These are phyloP conservation scores for Pipistrellus nathusii DNA, from an alignment of 2,797 vertebrate genomes.

Conservation along the genomic window DNA sequence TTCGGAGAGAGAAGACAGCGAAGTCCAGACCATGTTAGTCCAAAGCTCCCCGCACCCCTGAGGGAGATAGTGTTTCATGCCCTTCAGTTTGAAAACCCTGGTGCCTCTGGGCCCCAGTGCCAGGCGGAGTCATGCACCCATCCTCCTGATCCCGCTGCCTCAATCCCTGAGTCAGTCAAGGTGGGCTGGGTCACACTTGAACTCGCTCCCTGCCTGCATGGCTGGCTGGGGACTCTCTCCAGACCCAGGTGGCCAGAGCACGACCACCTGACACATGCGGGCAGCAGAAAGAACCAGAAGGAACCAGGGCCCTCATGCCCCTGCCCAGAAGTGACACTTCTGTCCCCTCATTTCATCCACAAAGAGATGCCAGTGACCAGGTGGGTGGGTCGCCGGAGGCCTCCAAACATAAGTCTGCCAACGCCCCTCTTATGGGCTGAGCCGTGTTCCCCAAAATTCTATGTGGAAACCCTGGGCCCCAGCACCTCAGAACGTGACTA, in stretches of 20 bases:
- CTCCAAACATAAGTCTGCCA: not conserved
- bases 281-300: not conserved
- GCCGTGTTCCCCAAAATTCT: not conserved
- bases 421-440: not conserved
- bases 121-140: no score
- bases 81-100: not conserved
- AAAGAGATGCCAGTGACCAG: not conserved
- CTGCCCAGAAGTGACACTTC: not conserved
- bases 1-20: not conserved
- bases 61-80: rapidly evolving
- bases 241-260: not conserved
- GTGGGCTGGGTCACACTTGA: not conserved
- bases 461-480: not conserved
- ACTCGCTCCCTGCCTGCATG: not conserved
- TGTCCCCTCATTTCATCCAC: not conserved
- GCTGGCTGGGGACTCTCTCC: no score
- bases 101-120: rapidly evolving
- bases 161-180: not conserved
- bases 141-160: no score
- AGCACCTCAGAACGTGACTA: not conserved
- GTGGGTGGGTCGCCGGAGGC: not conserved
- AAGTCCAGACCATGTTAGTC: not conserved
- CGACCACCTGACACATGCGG: not conserved
- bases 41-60: not conserved
- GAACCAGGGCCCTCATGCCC: not conserved